Conservation (phyloP, 2,888 invertebrate species). For the Tachina lurida region DNA sequence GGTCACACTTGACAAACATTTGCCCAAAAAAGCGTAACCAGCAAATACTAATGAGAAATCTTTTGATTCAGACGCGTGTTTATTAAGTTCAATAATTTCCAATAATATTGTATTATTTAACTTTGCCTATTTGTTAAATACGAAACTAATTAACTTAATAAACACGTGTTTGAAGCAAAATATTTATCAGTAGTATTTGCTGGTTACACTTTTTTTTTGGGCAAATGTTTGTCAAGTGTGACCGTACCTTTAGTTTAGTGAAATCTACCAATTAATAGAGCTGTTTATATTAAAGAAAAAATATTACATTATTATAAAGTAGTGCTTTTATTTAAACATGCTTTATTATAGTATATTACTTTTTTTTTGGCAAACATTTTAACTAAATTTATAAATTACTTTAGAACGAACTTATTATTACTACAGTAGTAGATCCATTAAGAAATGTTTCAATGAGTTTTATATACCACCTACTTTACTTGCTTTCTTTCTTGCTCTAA, state of each 20-base stretch:
- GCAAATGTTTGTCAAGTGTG: too few species aligned
- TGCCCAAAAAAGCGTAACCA: too few species aligned
- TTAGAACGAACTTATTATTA: constrained; percentile 62
- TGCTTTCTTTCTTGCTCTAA: constrained; percentile 49
- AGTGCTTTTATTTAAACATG: constrained; percentile 57
- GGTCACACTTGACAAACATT: too few species aligned
- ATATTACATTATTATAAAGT: constrained; percentile 42
- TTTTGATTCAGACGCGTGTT: too few species aligned
- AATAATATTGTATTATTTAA: too few species aligned
- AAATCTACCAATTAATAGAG: constrained; percentile 54
- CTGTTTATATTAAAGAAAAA: constrained; percentile 39
- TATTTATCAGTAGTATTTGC: too few species aligned
- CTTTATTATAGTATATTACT: constrained; percentile 35
- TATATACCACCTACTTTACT: constrained; percentile 65
- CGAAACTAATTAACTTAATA: too few species aligned
- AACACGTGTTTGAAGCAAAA: too few species aligned
- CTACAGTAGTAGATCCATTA: constrained; percentile 62
- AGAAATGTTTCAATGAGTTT: constrained; percentile 56
- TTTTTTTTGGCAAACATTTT: constrained; percentile 74
- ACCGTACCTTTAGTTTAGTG: constrained; percentile 20
- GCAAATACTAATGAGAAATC: too few species aligned
- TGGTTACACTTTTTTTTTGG: too few species aligned
- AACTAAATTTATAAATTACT: constrained; percentile 68
- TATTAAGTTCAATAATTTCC: too few species aligned
- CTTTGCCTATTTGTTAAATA: too few species aligned